Evolutionary conservation across 35 echinoderm and acorn worm species (phyloP), one percentile per base, ranked within the genome.

Genomic region (Apostichopus parvimensis): DNA sequence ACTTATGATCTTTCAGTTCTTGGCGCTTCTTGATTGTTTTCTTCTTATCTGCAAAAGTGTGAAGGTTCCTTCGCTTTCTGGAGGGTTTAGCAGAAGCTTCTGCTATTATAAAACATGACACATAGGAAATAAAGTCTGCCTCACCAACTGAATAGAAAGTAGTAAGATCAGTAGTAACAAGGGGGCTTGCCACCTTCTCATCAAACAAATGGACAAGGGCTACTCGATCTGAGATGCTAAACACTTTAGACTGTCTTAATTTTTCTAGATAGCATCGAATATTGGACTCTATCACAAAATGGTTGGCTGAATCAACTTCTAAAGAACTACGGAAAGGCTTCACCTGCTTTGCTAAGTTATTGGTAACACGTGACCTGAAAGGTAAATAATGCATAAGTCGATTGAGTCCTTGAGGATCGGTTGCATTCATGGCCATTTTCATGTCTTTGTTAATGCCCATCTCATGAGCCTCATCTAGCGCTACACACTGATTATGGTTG

Each of bases 401-500:
- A 52, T 68, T 28, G n/a, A 72, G 62, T 52, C 62, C 86, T 88
- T 88, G 61, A 73, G 60, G 61, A 88, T 68, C 68, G 4, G 62
- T 88, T 20, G 64, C 18, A 72, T 45, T 84, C 65, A 97, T 65
- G 2, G 90, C 91, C 57, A 87, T 82, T 23, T 95, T 97, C 21
- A 90, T 22, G 1, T 94, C 92, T 92, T 92, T 94, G 61, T 97
- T 95, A 70, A 94, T 94, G 6, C 71, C 20, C 92, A 97, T 94
- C 77, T 97, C 93, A 95, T 97, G 96, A 6, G 79, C 71, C 80
- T 95, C 93, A 87, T 95, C 93, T 26, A 93, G 25, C 7, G 91
- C 96, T 8, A 95, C 82, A 77, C 59, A 93, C 13, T 90, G 92
- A 52, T 66, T 92, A 1, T 82, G 80, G n/a, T 57, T 73, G 45